phyloP scores from a whole-genome alignment of 2,113 vertebrate genomes.

The Vimba vimba region DNA sequence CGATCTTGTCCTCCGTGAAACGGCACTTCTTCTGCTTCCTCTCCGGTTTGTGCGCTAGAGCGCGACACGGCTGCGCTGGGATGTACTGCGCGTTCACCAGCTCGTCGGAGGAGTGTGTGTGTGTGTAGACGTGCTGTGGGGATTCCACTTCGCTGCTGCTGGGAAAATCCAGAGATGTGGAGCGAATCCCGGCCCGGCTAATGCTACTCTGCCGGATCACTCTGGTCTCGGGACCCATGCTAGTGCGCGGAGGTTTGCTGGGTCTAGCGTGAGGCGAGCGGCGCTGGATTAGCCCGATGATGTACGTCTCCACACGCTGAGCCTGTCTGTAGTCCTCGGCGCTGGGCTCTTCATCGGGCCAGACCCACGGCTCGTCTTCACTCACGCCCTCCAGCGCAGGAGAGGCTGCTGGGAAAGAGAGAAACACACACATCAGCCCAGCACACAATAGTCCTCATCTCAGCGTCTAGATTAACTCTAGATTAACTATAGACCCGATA shows the following conservation, averaged over 20 bases:
- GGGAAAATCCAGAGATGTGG: constrained; percentile 63
- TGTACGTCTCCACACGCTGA: constrained; percentile 80
- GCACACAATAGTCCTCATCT: too few relatives aligned
- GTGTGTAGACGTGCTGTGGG: constrained; percentile 59
- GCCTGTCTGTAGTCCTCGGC: constrained; percentile 64
- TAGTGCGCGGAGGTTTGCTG: constrained; percentile 78
- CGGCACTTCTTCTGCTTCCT: constrained; percentile 75
- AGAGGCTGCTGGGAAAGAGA: constrained; percentile 69
- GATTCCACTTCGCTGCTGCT: constrained; percentile 68
- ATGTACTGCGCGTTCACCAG: constrained; percentile 85
- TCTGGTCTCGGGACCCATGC: constrained; percentile 69
- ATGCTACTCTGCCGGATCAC: constrained; percentile 76
- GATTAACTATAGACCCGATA: too few relatives aligned
- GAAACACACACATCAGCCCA: too few relatives aligned
- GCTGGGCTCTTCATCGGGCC: constrained; percentile 51
- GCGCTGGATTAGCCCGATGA: constrained; percentile 80
- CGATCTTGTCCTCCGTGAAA: constrained; percentile 70
- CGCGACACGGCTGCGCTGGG: constrained; percentile 74
- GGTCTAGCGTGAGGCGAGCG: constrained; percentile 71
- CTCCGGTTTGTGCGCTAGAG: constrained; percentile 66
- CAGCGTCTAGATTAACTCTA: too few relatives aligned
- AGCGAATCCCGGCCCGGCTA: constrained; percentile 33
- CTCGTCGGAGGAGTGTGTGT: constrained; percentile 61
- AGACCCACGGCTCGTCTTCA: constrained; percentile 68
- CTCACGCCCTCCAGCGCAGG: constrained; percentile 56